Conservation (phyloP, 2,888 invertebrate genomes). For the Marasmarcha lunaedactyla region DNA sequence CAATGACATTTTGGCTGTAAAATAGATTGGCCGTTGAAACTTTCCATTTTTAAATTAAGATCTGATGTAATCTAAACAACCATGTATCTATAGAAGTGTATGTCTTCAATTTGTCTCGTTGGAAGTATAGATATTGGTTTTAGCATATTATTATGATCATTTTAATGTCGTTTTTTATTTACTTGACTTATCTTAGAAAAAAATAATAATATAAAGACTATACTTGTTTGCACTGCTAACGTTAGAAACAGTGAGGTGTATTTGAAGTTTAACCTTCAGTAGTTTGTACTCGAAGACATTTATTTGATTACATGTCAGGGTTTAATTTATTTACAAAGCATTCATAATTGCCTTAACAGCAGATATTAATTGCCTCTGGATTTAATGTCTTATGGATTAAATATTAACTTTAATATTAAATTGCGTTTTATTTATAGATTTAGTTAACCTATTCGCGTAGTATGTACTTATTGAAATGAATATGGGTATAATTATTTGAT, state of each 20-base stretch:
- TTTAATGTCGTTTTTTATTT: not conserved
- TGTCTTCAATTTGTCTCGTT: not conserved
- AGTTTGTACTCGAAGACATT: too few relatives aligned
- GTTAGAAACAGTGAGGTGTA: not conserved
- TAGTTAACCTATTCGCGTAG: too few relatives aligned
- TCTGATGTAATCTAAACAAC: not conserved
- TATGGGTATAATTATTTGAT: too few relatives aligned
- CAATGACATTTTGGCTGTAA: conserved; percentile 28
- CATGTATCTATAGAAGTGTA: not conserved
- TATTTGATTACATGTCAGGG: not conserved
- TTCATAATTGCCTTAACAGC: conserved; percentile 58
- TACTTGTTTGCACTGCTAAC: not conserved
- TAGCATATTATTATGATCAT: not conserved
- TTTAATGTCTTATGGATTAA: conserved; percentile 63
- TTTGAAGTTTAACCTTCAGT: too few relatives aligned
- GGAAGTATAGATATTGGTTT: not conserved
- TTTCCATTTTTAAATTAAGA: not conserved
- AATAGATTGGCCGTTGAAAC: not conserved
- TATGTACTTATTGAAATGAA: too few relatives aligned
- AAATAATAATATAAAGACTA: not conserved
- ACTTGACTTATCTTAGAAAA: not conserved
- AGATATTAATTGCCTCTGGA: conserved; percentile 51
- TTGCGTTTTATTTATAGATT: conserved; percentile 7
- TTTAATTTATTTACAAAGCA: conserved; percentile 58
- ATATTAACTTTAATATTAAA: conserved; percentile 39